Conservation (phyloP, 2,797 vertebrate genomes). For the Pagetopsis macropterus region DNA sequence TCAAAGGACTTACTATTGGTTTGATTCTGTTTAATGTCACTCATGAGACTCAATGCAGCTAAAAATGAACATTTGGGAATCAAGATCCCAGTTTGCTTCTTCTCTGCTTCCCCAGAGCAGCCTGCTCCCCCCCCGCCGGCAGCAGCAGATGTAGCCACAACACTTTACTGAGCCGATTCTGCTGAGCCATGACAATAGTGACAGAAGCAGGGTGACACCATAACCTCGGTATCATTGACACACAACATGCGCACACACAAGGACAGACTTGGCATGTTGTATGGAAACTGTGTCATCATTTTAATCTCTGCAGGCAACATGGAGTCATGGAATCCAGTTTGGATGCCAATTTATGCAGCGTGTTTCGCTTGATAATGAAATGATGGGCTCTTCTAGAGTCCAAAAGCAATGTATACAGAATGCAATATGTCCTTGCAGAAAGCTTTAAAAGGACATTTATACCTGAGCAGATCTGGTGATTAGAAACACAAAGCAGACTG, state of each 20-base stretch:
- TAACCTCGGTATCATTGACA: constrained; percentile 57
- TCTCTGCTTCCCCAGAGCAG: constrained; percentile 47
- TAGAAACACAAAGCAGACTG: constrained; percentile 35
- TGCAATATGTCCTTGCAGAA: constrained; percentile 1
- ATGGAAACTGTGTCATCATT: constrained; percentile 50
- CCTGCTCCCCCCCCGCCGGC: constrained; percentile 37
- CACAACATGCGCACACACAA: constrained; percentile 24
- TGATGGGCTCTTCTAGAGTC: neutral
- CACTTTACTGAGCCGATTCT: constrained; percentile 66
- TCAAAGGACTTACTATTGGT: neutral
- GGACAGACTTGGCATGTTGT: constrained; percentile 52
- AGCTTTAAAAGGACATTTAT: neutral
- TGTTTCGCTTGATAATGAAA: constrained; percentile 11
- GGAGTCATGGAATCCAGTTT: constrained; percentile 5
- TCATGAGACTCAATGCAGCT: neutral
- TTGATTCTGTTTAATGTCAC: neutral
- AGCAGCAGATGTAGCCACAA: constrained; percentile 80
- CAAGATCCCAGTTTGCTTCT: constrained; percentile 27
- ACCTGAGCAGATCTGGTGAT: constrained; percentile 12
- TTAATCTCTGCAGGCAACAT: constrained; percentile 39
- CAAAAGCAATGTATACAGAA: neutral
- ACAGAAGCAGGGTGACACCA: constrained; percentile 52
- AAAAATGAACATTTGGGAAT: constrained; percentile 33
- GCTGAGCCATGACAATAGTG: constrained; percentile 67
- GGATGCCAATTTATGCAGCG: neutral